phyloP scores from a whole-genome alignment of 2,797 vertebrate species.

The Sylvilagus floridanus region DNA sequence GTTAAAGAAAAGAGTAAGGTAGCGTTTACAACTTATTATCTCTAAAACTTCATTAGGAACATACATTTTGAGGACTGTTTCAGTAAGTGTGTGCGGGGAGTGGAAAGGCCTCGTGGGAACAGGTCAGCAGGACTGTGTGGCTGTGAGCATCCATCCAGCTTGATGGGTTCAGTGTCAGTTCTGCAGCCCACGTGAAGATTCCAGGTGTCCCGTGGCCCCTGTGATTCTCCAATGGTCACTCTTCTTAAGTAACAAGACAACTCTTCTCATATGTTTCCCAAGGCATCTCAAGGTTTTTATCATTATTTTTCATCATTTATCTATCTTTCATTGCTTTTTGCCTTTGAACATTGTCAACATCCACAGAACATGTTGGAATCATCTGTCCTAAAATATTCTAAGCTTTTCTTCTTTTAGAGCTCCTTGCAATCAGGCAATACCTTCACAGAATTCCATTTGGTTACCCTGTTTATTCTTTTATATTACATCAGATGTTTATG shows the following conservation, averaged over 20 bases:
- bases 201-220: not conserved
- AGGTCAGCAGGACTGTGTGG: not conserved
- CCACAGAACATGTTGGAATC: constrained; percentile 58
- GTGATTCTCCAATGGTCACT: not conserved
- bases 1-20: constrained; percentile 32
- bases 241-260: constrained; percentile 8
- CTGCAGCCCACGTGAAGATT: not conserved
- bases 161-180: not conserved
- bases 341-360: not conserved
- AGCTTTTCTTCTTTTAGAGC: constrained; percentile 53
- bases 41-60: constrained; percentile 62
- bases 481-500: not conserved
- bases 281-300: not conserved
- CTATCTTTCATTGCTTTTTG: constrained; percentile 45
- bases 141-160: not conserved
- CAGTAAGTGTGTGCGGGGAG: not conserved
- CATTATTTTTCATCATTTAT: constrained; percentile 31
- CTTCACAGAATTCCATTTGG: not conserved
- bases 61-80: not conserved
- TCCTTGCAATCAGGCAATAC: not conserved
- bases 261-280: constrained; percentile 31
- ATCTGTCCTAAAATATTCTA: constrained; percentile 24
- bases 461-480: constrained; percentile 26
- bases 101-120: not conserved
- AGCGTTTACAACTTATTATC: constrained; percentile 44